Base-by-base conservation (phyloP, 2,113 vertebrate genomes). In the Tilapia sparmanii region DNA sequence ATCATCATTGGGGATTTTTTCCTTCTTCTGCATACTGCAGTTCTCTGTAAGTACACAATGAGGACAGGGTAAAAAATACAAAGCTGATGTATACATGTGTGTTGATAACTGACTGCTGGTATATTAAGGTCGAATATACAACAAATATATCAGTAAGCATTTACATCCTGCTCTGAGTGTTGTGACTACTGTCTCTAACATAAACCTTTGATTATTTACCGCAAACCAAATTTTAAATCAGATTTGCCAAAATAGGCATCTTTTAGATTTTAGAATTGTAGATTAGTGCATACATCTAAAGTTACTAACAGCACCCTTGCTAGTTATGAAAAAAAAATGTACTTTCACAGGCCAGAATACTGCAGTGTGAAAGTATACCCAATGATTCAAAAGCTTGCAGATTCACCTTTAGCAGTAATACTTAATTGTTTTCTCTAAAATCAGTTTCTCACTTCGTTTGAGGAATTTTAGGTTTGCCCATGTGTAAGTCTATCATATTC, bases 1-100 rank as follows among this genome's bases (percentile, higher is more conserved):
- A 96, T 92, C 87, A 3, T 90, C 29, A 85, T 57, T n/a, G 45
- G 1, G 0, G 11, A 89, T 84, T 0, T 93, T 59, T 18, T 59
- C 4, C 2, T 94, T 94, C 2, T 95, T 96, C 66, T 90, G 96
- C 73, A 96, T 73, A 85, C 96, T 97, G 94, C 98, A 99, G 89
- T 95, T 97, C 87, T 98, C 98, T 98, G 90, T 0, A 4, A 89
- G 81, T 24, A 79, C 24, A 89, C 0, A 84, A 16, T 7, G 4
- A 3, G 2, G 33, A 86, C n/a, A 81, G 35, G 78, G 7, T 54
- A 16, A 85, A 85, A 50, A 52, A 84, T n/a, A 11, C n/a, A 80
- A 4, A 26, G 15, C 24, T n/a, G 1, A 61, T 12, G 76, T 29
- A 9, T 76, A 0, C 2, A 9, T 31, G 8, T 87, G n/a, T 53